Conservation (phyloP, 2,888 invertebrate species). For the Himalopsyche kuldschensis region DNA sequence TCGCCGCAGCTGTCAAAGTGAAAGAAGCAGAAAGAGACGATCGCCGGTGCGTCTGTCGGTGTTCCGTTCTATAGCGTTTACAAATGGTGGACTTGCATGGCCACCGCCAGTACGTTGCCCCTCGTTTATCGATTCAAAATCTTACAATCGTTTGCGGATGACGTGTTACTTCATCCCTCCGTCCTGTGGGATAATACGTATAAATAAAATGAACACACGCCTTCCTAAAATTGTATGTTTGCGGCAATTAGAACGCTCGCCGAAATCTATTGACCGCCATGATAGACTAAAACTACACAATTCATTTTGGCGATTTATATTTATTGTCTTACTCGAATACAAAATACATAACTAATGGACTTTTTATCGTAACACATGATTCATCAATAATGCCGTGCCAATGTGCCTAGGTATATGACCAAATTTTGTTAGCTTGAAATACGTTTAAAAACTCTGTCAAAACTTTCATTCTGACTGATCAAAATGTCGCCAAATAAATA, state of each 20-base stretch:
- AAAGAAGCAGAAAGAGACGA: slow-evolving; percentile 23
- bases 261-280: not conserved
- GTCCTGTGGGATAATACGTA: not conserved
- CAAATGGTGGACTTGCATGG: slow-evolving; percentile 14
- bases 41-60: slow-evolving; percentile 11
- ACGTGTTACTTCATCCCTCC: slow-evolving; percentile 11
- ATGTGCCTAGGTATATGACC: no score
- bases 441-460: no score
- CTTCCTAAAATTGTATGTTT: not conserved
- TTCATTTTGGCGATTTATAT: no score
- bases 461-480: no score
- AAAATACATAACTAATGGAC: no score
- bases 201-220: not conserved
- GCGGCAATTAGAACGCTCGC: not conserved
- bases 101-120: slow-evolving; percentile 24
- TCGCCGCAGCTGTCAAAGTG: slow-evolving; percentile 32
- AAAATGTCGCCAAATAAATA: no score
- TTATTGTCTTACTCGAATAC: no score
- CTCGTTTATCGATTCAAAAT: slow-evolving; percentile 30
- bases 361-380: no score
- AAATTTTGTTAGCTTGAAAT: no score
- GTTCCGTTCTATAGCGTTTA: slow-evolving; percentile 12
- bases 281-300: not conserved
- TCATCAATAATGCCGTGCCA: no score
- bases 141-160: slow-evolving; percentile 21